Conservation (phyloP, 1,140 invertebrate species). For the Subanguina moxae region DNA sequence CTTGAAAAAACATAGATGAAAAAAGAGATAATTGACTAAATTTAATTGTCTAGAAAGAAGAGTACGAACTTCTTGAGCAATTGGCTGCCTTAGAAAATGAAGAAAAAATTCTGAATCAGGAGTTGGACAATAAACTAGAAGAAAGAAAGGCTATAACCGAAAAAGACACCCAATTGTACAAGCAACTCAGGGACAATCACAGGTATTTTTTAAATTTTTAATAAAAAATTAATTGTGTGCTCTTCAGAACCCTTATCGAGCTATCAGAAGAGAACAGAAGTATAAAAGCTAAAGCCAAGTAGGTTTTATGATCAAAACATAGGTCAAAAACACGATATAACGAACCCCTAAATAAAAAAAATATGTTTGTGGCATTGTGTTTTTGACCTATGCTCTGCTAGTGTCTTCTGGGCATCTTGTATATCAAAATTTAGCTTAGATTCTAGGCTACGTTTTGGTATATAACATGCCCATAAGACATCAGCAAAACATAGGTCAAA, state of each 20-base stretch:
- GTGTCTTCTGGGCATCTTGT: too few relatives aligned
- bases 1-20: too few relatives aligned
- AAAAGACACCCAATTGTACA: slow-evolving; percentile 39
- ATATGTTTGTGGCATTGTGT: too few relatives aligned
- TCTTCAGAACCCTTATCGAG: slow-evolving; percentile 36
- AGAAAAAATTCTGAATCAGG: slow-evolving; percentile 29
- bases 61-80: slow-evolving; percentile 34
- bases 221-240: slow-evolving; percentile 1
- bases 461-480: too few relatives aligned
- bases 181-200: slow-evolving; percentile 47
- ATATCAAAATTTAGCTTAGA: too few relatives aligned
- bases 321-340: too few relatives aligned
- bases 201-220: slow-evolving; percentile 32
- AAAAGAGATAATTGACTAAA: too few relatives aligned
- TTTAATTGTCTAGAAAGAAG: slow-evolving; percentile 44
- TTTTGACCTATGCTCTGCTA: too few relatives aligned
- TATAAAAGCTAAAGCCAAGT: slow-evolving; percentile 73
- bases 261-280: slow-evolving; percentile 38
- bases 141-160: slow-evolving; percentile 34
- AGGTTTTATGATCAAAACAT: too few relatives aligned
- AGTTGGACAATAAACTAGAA: slow-evolving; percentile 37
- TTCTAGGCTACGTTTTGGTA: too few relatives aligned
- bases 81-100: slow-evolving; percentile 27
- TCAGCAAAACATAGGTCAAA: too few relatives aligned
- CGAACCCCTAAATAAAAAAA: too few relatives aligned